These are phyloP conservation scores for Ceraclea dissimilis DNA, from an alignment of 2,888 invertebrate species.

Conservation along the genomic window DNA sequence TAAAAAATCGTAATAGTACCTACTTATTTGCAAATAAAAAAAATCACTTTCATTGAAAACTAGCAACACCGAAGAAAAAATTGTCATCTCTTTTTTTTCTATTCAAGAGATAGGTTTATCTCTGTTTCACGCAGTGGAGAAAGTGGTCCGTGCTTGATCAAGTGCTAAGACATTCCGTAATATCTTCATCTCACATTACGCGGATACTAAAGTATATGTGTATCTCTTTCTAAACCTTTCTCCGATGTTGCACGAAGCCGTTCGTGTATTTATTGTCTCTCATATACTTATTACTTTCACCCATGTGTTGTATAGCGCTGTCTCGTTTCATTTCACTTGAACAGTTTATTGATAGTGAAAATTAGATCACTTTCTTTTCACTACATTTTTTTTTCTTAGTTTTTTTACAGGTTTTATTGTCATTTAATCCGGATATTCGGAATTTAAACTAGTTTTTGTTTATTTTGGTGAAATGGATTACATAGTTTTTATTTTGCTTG, in stretches of 20 bases:
- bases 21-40: no score
- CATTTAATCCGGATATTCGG: no score
- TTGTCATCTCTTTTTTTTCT: no score
- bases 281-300: conserved; percentile 17
- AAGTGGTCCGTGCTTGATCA: conserved; percentile 9
- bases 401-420: no score
- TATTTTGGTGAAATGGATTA: no score
- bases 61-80: no score
- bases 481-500: no score
- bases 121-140: conserved; percentile 4
- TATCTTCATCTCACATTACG: conserved; percentile 7
- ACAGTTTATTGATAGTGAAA: neutral
- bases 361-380: neutral
- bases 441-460: no score
- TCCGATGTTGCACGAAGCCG: conserved; percentile 4
- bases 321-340: conserved; percentile 16
- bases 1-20: no score
- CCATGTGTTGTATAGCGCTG: conserved; percentile 7
- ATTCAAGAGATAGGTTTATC: no score
- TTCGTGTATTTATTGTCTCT: conserved; percentile 8
- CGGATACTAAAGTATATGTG: conserved; percentile 1
- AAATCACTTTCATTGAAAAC: no score
- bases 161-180: conserved; percentile 7
- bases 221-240: conserved; percentile 10
- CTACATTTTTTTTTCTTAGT: no score